Percentiles rank a stretch among this genome's conserved stretches.
phyloP scores from a whole-genome alignment of 2,797 vertebrate genomes.

The Nothura maculosa region DNA sequence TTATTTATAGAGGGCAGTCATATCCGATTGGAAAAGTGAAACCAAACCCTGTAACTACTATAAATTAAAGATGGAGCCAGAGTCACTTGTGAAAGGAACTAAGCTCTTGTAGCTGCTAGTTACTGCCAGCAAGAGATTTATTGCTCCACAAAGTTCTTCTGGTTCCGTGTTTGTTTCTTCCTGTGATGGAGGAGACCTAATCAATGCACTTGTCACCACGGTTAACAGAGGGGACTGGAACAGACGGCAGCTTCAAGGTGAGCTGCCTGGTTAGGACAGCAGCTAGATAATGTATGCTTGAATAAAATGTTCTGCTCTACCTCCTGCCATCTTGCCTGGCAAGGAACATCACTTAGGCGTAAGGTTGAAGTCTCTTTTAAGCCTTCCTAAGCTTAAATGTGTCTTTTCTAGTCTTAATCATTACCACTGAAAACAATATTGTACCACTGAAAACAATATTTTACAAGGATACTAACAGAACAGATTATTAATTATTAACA shows the following conservation, averaged over 20 bases:
- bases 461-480: not conserved
- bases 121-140: not conserved
- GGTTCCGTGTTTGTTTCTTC: not conserved
- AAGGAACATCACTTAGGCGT: not conserved
- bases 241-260: not conserved
- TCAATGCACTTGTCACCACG: not conserved
- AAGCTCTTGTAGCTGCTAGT: not conserved
- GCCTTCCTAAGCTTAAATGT: slow-evolving; percentile 21
- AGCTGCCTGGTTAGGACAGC: not conserved
- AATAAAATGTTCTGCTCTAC: not conserved
- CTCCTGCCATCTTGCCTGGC: not conserved
- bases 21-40: not conserved
- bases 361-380: slow-evolving; percentile 28
- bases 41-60: not conserved
- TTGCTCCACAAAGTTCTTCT: not conserved
- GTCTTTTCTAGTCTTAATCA: not conserved
- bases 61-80: not conserved
- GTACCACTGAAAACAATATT: not conserved
- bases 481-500: no score
- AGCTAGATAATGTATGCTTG: not conserved
- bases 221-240: not conserved
- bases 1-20: not conserved
- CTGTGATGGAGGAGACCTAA: rapidly evolving
- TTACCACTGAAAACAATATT: not conserved
- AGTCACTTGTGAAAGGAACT: not conserved